Evolutionary conservation across 2,888 invertebrate species (phyloP).

Genomic region (Hirtodrosophila duncani): DNA sequence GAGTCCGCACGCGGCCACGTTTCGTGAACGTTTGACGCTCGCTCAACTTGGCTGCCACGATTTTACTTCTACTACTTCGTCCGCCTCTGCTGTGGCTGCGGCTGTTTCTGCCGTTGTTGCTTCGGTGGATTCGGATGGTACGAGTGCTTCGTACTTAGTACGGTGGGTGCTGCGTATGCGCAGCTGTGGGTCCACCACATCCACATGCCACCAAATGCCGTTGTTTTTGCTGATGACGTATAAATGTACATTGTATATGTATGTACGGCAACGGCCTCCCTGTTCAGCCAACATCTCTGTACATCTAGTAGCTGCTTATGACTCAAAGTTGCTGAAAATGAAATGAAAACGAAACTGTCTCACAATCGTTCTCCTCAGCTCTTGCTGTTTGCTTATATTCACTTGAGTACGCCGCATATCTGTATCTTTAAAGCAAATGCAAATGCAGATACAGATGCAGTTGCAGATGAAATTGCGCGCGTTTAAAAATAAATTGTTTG

Average conservation of each 20-base stretch:
- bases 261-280: too few species aligned
- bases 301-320: too few species aligned
- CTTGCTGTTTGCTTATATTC: slow-evolving; percentile 1
- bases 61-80: slow-evolving; percentile 54
- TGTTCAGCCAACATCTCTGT: slow-evolving; percentile 15
- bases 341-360: slow-evolving; percentile 65
- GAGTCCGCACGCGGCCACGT: slow-evolving; percentile 71
- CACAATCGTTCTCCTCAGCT: slow-evolving; percentile 15
- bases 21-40: slow-evolving; percentile 71
- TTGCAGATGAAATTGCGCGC: slow-evolving; percentile 9
- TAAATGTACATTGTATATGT: too few species aligned
- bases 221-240: slow-evolving; percentile 54
- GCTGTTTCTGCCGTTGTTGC: slow-evolving; percentile 34
- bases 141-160: not conserved
- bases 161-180: slow-evolving; percentile 45
- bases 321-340: slow-evolving; percentile 39
- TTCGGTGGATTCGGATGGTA: not conserved
- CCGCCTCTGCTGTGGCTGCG: slow-evolving; percentile 17
- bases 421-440: too few species aligned
- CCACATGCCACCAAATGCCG: too few species aligned
- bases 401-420: too few species aligned
- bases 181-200: slow-evolving; percentile 52
- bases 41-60: slow-evolving; percentile 51
- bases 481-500: slow-evolving; percentile 41
- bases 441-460: slow-evolving; percentile 6